These are phyloP conservation scores for Drosophila conformis DNA, from an alignment of 2,888 invertebrate species.

Conservation along the genomic window DNA sequence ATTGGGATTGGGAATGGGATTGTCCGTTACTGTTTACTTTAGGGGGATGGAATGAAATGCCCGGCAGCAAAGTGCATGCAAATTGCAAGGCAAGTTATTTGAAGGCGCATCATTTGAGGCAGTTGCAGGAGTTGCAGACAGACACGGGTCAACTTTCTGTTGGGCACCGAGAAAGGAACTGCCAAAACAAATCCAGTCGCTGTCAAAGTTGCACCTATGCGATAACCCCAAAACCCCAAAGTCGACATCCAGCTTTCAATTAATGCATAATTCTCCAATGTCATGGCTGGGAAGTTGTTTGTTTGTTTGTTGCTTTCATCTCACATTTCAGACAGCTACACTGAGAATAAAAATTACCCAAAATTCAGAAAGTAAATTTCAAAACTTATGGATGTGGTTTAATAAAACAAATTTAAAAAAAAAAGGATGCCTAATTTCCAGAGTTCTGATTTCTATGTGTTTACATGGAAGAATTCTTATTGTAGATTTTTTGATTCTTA, in stretches of 20 bases:
- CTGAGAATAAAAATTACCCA: neutral
- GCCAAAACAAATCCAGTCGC: slow-evolving; percentile 54
- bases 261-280: slow-evolving; percentile 78
- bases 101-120: slow-evolving; percentile 26
- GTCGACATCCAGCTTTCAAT: slow-evolving; percentile 71
- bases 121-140: slow-evolving; percentile 7
- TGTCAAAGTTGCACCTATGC: slow-evolving; percentile 57
- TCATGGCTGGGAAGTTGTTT: slow-evolving; percentile 64
- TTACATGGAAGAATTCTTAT: no score
- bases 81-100: slow-evolving; percentile 21
- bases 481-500: no score
- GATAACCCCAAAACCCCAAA: slow-evolving; percentile 32
- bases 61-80: slow-evolving; percentile 61
- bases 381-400: neutral
- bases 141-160: slow-evolving; percentile 58
- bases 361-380: neutral
- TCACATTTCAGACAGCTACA: slow-evolving; percentile 20
- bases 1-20: neutral
- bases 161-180: slow-evolving; percentile 42
- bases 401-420: no score
- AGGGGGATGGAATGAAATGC: slow-evolving; percentile 36
- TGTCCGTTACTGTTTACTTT: slow-evolving; percentile 38
- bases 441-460: no score
- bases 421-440: no score
- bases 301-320: slow-evolving; percentile 60